Conservation (phyloP, 2,888 invertebrate species). For the Trissonchulus latispiculum region DNA sequence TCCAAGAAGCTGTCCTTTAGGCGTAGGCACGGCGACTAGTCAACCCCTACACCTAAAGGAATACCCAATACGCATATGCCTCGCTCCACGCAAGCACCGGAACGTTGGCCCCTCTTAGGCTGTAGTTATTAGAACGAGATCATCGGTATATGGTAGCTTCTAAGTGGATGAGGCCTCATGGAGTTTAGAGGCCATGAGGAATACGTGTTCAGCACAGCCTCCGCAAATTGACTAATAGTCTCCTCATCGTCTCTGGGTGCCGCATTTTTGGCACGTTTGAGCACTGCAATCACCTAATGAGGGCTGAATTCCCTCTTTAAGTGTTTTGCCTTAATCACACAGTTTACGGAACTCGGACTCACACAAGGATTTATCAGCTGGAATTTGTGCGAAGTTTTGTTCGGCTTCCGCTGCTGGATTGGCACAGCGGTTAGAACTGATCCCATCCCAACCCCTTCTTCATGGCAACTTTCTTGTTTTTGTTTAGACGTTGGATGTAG, state of each 20-base stretch:
- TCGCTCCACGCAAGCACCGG: background rate
- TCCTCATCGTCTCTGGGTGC: background rate
- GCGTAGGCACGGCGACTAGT: background rate
- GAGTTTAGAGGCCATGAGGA: slow-evolving; percentile 37
- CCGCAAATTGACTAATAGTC: slow-evolving; percentile 23
- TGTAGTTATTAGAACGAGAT: slow-evolving; percentile 27
- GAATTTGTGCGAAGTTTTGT: background rate
- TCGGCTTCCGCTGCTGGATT: background rate
- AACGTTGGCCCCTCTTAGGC: background rate
- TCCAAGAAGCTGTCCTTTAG: slow-evolving; percentile 14
- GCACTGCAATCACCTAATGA: background rate
- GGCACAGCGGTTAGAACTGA: background rate
- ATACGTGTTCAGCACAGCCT: slow-evolving; percentile 29
- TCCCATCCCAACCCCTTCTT: background rate
- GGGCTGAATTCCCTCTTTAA: background rate
- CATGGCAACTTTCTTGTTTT: background rate
- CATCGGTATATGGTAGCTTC: slow-evolving; percentile 34
- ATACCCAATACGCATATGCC: slow-evolving; percentile 4
- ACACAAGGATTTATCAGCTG: no score
- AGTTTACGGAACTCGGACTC: no score
- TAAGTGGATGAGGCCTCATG: slow-evolving; percentile 40
- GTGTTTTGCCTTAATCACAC: no score
- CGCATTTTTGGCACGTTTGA: background rate
- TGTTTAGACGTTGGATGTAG: background rate
- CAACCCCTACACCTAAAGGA: background rate